Conservation (phyloP, 2,113 vertebrate genomes). For the Mellivora capensis region DNA sequence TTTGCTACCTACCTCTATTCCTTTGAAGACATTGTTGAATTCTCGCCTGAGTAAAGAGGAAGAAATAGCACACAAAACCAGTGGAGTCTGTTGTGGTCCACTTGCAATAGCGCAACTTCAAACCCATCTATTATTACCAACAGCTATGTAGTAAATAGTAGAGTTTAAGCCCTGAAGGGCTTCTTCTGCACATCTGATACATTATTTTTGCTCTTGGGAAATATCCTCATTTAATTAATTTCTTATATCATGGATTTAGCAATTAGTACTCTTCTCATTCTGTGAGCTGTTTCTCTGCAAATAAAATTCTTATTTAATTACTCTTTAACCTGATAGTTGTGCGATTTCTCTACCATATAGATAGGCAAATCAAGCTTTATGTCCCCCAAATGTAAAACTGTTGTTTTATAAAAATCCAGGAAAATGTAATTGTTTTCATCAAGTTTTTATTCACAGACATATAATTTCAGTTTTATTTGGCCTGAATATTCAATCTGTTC, state of each 20-base stretch:
- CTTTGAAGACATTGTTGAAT: background rate
- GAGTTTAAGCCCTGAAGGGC: background rate
- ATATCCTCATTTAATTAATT: background rate
- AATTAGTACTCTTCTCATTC: background rate
- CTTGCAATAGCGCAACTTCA: background rate
- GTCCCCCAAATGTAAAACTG: background rate
- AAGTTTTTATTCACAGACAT: background rate
- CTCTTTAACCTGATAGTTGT: background rate
- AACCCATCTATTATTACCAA: background rate
- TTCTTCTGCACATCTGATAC: no score
- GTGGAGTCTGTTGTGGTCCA: fast-evolving
- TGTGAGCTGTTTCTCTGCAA: background rate
- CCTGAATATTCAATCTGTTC: background rate
- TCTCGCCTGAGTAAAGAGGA: background rate
- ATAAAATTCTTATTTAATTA: background rate
- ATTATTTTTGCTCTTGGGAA: background rate
- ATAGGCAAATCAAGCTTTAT: background rate
- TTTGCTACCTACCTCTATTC: background rate
- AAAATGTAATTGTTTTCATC: background rate
- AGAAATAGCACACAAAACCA: background rate
- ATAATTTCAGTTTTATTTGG: background rate
- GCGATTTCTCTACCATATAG: background rate
- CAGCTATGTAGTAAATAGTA: background rate
- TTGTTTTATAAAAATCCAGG: background rate
- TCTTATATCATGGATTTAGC: background rate